Conservation (phyloP, 2,113 vertebrate genomes). For the Phocoena sinus region DNA sequence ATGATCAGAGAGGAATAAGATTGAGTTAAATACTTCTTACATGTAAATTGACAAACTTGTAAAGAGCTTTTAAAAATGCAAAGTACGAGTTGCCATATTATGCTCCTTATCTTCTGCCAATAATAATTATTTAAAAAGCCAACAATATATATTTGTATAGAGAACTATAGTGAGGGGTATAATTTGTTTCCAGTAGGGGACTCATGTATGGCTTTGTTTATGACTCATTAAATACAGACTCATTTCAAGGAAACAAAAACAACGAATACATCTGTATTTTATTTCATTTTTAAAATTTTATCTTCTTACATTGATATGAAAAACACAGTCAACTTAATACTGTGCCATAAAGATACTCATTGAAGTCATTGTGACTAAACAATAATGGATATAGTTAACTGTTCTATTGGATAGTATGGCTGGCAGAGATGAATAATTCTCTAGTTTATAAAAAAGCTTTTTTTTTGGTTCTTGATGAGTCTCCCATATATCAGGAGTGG, state of each 20-base stretch:
- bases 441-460: not conserved
- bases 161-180: not conserved
- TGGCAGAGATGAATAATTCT: constrained; percentile 18
- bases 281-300: not conserved
- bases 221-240: not conserved
- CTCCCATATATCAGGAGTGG: constrained; percentile 5
- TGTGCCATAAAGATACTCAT: not conserved
- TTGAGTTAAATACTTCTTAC: not conserved
- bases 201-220: not conserved
- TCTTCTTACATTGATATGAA: not conserved
- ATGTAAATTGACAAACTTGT: not conserved
- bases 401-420: not conserved
- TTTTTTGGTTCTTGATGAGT: not conserved
- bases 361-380: not conserved
- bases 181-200: constrained; percentile 13
- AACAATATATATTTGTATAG: not conserved
- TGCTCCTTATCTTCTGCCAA: not conserved
- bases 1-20: not conserved
- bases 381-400: not conserved
- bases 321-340: not conserved
- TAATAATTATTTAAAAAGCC: not conserved
- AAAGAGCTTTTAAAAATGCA: constrained; percentile 12
- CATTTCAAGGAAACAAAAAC: not conserved
- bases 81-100: not conserved
- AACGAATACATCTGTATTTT: not conserved